Evolutionary conservation across 2,888 invertebrate genomes (phyloP).

Genomic region (Ectemnius continuus): DNA sequence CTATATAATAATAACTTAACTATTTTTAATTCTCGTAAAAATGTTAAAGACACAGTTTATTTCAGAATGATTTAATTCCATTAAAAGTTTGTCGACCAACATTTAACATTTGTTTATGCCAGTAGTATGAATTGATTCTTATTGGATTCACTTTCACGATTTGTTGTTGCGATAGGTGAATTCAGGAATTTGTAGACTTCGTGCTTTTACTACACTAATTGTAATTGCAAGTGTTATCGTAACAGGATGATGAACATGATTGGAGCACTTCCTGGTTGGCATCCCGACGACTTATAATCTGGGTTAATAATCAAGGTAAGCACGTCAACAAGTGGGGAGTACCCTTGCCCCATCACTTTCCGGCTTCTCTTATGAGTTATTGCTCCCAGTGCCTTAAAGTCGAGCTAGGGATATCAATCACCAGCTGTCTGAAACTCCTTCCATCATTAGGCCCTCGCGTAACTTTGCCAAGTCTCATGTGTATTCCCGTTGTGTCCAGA

Average conservation of each 20-base stretch:
- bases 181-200: neutral
- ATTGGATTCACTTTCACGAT: no score
- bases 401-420: conserved; percentile 23
- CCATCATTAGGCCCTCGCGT: no score
- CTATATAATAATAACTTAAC: no score
- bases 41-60: no score
- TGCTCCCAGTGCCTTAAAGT: conserved; percentile 8
- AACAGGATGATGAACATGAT: conserved; percentile 3
- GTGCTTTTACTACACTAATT: neutral
- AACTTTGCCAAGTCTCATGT: no score
- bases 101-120: neutral
- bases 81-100: neutral
- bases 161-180: no score
- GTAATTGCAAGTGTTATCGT: neutral
- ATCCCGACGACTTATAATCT: conserved; percentile 39
- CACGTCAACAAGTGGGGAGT: conserved; percentile 42
- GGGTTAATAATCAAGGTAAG: conserved; percentile 50
- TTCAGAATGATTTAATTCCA: no score
- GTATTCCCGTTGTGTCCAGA: no score
- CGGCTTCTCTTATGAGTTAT: conserved; percentile 28
- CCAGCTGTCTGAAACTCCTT: neutral
- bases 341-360: conserved; percentile 43
- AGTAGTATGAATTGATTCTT: no score
- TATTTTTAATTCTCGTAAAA: no score
- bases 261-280: conserved; percentile 30